Evolutionary conservation across 1,140 invertebrate species (phyloP), one percentile per base, ranked within the genome.

Genomic region (Hycleus phaleratus): DNA sequence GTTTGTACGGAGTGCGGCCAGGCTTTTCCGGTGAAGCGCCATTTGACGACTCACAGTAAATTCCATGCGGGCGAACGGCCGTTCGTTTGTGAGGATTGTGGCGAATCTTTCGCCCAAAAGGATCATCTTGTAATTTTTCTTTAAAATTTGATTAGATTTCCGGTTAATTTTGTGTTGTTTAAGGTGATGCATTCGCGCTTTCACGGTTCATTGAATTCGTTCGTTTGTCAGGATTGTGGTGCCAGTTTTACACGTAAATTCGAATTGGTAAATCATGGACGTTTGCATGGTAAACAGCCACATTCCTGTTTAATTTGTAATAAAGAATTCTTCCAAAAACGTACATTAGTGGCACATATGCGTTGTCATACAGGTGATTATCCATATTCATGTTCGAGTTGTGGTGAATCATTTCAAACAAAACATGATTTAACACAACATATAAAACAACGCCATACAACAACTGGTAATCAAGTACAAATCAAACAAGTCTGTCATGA

Each of bases 51-150:
- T 43, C 89, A 92, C 74, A 85, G 83, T 73, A 89, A 90, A 76
- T 90, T 88, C 71, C 92, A 94, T 75, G 91, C 86, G 49, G 91
- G 90, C 10, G 87, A 91, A 70, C 78, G 91, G 60, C 91, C 91
- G 4, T 94, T 84, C 73, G 86, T 90, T 39, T 94, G 91, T 73
- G 83, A 85, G 64, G 84, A 90, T 58, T 94, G 91, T 73, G 89
- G 88, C 11, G 91, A 94, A 71, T 90, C 88, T 42, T 94, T 94
- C 73, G 87, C 87, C 4, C 85, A 88, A 66, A 88, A 90, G 74
- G 87, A 87, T 72, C 84, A 86, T 64, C 73, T 87, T 45, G 84
- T 82, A 70, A 56, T 38, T 53, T 39, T 18, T 18, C 12, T 12
- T 18, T 1, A 18, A 18, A 18, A 18, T 32, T 32, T 32, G 32